phyloP scores from a whole-genome alignment of 1,140 invertebrate species.

The Parapsyche elsis region DNA sequence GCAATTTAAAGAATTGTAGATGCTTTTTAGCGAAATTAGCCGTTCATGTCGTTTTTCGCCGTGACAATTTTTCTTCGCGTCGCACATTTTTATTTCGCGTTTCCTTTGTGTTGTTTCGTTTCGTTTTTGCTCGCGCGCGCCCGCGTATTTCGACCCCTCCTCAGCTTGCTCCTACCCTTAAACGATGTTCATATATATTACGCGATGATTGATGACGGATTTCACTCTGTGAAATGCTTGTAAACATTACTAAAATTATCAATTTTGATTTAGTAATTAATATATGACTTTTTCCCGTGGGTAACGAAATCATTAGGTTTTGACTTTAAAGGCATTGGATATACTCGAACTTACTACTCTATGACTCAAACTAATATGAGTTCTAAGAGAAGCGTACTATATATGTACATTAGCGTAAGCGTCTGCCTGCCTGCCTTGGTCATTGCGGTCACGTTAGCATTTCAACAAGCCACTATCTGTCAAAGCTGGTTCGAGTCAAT shows the following conservation, averaged over 20 bases:
- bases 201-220: constrained; percentile 22
- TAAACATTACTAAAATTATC: not conserved
- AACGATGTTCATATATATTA: constrained; percentile 4
- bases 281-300: too few species aligned
- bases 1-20: constrained; percentile 55
- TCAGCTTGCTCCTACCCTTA: not conserved
- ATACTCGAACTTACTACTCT: too few species aligned
- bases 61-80: constrained; percentile 39
- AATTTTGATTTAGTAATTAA: too few species aligned
- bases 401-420: too few species aligned
- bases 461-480: too few species aligned
- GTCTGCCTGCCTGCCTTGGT: too few species aligned
- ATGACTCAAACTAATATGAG: too few species aligned
- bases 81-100: not conserved
- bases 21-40: constrained; percentile 55
- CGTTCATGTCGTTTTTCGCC: constrained; percentile 48
- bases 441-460: too few species aligned
- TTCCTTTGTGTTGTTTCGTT: not conserved
- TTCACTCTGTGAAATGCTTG: not conserved
- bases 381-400: too few species aligned
- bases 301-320: too few species aligned
- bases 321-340: too few species aligned
- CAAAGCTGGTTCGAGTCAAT: too few species aligned
- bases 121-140: not conserved
- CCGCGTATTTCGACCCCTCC: not conserved